Percentiles rank a stretch among this genome's conserved stretches.
phyloP scores from a whole-genome alignment of 2,888 invertebrate species.

The Oscheius sp. region DNA sequence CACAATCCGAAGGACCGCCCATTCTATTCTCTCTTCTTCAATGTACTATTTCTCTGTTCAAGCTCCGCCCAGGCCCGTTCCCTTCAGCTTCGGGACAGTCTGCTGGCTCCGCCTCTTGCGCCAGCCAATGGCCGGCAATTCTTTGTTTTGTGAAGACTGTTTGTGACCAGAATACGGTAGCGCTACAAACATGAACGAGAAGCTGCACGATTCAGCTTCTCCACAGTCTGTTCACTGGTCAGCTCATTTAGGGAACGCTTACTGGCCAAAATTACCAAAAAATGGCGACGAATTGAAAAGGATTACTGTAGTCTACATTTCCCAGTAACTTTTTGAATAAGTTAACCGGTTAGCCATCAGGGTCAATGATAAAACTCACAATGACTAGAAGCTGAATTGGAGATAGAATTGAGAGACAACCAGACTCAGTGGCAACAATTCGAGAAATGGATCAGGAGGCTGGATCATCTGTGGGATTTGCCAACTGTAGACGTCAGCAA shows the following conservation, averaged over 20 bases:
- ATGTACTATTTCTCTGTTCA: constrained; percentile 4
- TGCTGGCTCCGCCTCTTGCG: constrained; percentile 9
- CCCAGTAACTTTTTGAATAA: not conserved
- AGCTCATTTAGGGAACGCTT: not conserved
- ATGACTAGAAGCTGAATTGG: not conserved
- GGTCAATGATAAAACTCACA: not conserved
- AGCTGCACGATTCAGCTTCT: constrained; percentile 22
- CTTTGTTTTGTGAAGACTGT: constrained; percentile 25
- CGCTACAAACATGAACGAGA: not conserved
- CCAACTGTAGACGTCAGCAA: constrained; percentile 22
- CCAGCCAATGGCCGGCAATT: constrained; percentile 12
- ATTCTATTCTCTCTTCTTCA: constrained; percentile 10
- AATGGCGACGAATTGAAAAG: not conserved
- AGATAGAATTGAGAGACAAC: not conserved
- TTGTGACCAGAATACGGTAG: constrained; percentile 19
- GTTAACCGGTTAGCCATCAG: not conserved
- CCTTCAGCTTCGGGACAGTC: constrained; percentile 10
- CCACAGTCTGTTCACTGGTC: not conserved
- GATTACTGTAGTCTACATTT: not conserved
- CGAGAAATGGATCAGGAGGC: constrained; percentile 27
- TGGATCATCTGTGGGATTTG: constrained; percentile 5
- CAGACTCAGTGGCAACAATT: constrained; percentile 14
- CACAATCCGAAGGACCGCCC: constrained; percentile 33
- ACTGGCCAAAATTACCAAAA: not conserved
- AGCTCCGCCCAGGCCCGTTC: constrained; percentile 18